phyloP scores from a whole-genome alignment of 2,113 vertebrate genomes.

The Ammospiza caudacuta region DNA sequence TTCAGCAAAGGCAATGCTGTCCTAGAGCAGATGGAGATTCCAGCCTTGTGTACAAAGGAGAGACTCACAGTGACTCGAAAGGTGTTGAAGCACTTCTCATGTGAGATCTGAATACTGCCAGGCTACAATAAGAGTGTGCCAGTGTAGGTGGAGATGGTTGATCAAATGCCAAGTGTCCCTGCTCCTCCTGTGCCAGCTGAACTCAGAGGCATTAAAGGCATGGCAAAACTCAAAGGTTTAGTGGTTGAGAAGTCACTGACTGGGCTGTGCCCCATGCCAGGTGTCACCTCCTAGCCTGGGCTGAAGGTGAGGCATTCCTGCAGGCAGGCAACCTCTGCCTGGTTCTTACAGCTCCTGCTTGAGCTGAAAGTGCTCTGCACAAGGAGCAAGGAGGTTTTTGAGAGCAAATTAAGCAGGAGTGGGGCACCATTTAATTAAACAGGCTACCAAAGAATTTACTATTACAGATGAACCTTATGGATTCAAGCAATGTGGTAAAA shows the following conservation, averaged over 20 bases:
- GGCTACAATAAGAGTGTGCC: background rate
- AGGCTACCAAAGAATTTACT: background rate
- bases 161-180: background rate
- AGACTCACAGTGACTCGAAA: conserved; percentile 8
- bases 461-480: background rate
- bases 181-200: background rate
- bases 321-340: background rate
- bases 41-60: background rate
- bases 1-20: background rate
- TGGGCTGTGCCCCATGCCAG: background rate
- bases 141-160: background rate
- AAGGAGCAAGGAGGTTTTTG: background rate
- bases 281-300: background rate
- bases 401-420: background rate
- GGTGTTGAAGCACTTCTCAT: background rate
- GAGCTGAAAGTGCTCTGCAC: background rate
- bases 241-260: background rate
- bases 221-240: conserved; percentile 3
- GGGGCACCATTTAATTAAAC: conserved; percentile 3
- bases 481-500: background rate
- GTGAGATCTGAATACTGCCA: background rate
- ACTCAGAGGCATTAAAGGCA: background rate
- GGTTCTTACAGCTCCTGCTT: background rate
- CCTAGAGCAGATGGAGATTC: background rate
- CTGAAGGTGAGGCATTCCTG: background rate